phyloP scores from a whole-genome alignment of 1,140 invertebrate species.

The Aradophagus sp. region DNA sequence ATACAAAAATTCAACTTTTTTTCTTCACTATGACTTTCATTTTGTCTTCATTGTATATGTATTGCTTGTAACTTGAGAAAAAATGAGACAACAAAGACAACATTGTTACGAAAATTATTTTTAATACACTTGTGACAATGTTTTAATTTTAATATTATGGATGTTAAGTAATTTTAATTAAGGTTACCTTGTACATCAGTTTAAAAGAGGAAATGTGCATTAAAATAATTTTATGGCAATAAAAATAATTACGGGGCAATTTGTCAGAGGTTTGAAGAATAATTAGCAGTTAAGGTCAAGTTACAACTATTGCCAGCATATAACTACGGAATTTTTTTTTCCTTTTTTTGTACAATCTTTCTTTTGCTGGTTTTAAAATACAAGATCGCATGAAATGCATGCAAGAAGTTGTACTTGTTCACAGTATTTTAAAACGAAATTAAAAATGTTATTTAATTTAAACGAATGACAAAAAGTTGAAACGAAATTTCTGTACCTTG shows the following conservation, averaged over 20 bases:
- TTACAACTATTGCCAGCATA: constrained; percentile 40
- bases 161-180: constrained; percentile 49
- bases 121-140: constrained; percentile 14
- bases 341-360: constrained; percentile 23
- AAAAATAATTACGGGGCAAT: constrained; percentile 53
- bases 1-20: too few relatives aligned
- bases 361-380: constrained; percentile 8
- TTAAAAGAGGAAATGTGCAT: constrained; percentile 33
- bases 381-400: constrained; percentile 14
- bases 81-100: too few relatives aligned
- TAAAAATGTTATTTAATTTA: constrained; percentile 23
- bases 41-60: too few relatives aligned
- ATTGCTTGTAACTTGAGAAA: too few relatives aligned
- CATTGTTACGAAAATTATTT: constrained; percentile 20
- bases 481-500: too few relatives aligned
- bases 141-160: constrained; percentile 42
- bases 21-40: too few relatives aligned
- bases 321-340: constrained; percentile 5
- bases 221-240: constrained; percentile 49
- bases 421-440: constrained; percentile 7
- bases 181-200: constrained; percentile 44
- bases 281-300: constrained; percentile 54
- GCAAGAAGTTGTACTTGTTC: too few relatives aligned
- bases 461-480: background rate
- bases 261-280: constrained; percentile 54